These are phyloP conservation scores for Zingel zingel DNA, from an alignment of 2,113 vertebrate genomes.

Conservation along the genomic window DNA sequence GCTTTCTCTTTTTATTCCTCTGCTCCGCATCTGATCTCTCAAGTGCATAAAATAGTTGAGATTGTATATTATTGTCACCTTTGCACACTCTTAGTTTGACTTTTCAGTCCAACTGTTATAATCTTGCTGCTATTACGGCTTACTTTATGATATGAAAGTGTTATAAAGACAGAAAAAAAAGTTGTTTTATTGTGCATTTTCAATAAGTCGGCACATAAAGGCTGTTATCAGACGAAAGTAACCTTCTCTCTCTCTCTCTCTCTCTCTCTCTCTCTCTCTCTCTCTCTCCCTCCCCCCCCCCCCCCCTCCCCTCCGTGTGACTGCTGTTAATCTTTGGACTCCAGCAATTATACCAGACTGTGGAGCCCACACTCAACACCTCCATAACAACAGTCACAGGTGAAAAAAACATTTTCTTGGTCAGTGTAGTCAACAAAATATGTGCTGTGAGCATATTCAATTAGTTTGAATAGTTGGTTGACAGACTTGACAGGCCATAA, in stretches of 20 bases:
- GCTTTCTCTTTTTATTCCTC: too few species aligned
- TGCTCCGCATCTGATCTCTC: too few species aligned
- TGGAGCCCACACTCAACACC: constrained; percentile 85
- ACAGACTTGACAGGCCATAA: too few species aligned
- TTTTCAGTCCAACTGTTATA: too few species aligned
- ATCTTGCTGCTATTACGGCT: too few species aligned
- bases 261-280: background rate
- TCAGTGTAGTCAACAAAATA: too few species aligned
- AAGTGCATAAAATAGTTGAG: too few species aligned
- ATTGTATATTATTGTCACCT: too few species aligned
- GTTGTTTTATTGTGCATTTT: background rate
- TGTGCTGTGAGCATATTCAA: too few species aligned
- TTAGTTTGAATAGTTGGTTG: too few species aligned
- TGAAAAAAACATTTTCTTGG: constrained; percentile 67
- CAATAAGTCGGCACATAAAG: background rate
- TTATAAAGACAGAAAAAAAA: background rate
- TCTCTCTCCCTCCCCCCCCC: background rate
- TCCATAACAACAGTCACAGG: constrained; percentile 86
- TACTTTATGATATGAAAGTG: background rate
- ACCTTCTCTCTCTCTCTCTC: constrained; percentile 15
- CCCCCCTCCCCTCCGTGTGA: background rate
- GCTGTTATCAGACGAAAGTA: background rate
- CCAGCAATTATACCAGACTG: constrained; percentile 85
- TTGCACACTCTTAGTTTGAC: too few species aligned
- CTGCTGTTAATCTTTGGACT: constrained; percentile 41